Evolutionary conservation across 2,797 vertebrate genomes (phyloP).

Genomic region (Heterohyrax brucei): DNA sequence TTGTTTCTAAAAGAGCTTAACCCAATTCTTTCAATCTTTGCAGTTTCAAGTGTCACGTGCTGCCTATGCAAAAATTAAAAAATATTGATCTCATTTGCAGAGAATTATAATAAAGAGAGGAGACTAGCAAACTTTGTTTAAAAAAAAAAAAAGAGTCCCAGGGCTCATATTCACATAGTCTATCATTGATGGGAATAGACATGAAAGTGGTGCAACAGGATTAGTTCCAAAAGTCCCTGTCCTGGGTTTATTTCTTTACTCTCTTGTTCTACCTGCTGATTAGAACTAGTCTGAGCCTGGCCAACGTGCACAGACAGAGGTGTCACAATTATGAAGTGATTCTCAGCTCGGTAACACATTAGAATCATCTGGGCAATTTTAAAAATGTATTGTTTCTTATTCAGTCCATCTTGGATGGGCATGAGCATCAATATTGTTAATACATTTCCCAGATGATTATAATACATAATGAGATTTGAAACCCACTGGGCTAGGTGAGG

Average conservation of each 20-base stretch:
- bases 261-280: not conserved
- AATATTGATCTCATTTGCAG: not conserved
- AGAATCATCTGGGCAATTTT: not conserved
- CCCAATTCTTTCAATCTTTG: not conserved
- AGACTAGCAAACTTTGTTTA: not conserved
- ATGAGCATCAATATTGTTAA: not conserved
- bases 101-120: not conserved
- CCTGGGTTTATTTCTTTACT: fast-evolving
- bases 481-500: not conserved
- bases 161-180: fast-evolving
- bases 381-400: not conserved
- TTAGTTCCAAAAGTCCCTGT: too few relatives aligned
- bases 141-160: not conserved
- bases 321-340: not conserved
- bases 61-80: not conserved
- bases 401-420: not conserved
- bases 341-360: not conserved
- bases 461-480: not conserved
- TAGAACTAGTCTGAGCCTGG: not conserved
- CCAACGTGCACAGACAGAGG: fast-evolving
- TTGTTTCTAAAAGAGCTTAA: not conserved
- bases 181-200: fast-evolving
- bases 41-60: not conserved
- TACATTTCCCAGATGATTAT: not conserved
- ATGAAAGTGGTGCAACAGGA: too few relatives aligned